Base-by-base conservation (phyloP, 2,797 vertebrate species). In the Lepilemur septentrionalis region DNA sequence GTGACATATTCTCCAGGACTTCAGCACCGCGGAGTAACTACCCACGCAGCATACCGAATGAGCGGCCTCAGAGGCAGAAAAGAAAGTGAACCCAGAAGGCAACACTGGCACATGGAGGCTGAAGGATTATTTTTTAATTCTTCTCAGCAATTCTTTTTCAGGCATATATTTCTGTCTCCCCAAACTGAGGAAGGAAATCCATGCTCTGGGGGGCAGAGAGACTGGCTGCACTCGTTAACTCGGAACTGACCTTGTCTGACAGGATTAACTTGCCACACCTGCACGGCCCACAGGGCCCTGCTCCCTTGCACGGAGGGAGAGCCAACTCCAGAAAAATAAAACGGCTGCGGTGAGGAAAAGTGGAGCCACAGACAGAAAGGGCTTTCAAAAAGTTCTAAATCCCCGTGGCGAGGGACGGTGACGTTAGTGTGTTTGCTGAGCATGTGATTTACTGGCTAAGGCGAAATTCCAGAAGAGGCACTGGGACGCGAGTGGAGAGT, bases 401-500 rank as follows among this genome's bases (percentile, higher is more conserved):
- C 63, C 72, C 55, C 46, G 7, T 4, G 46, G 46, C 1, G 12
- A 41, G 32, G 32, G 82, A 52, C 7, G 35, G 63, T 10, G 90
- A 97, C 55, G 46, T 30, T 18, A 32, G 43, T 46, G n/a, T 73
- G 59, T 90, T 94, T 78, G 90, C 25, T 87, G 61, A 83, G 23
- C 73, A 80, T 57, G 12, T 57, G 95, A 91, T 84, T 85, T 72
- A 87, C 93, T 91, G 46, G 82, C 88, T 65, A 46, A 89, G 61
- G 94, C 91, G 86, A 84, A 92, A 80, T 55, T 96, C 76, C 87
- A 70, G 18, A 82, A 52, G 30, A 73, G 76, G 82, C 88, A 11
- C 41, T 14, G 52, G 88, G 73, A 41, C 41, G 12, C 0, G 25
- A n/a, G 89, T 1, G 41, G 32, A 17, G 14, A 30, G 18, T 65